Evolutionary conservation across 2,888 invertebrate species (phyloP).

Genomic region (Aquatica leii): DNA sequence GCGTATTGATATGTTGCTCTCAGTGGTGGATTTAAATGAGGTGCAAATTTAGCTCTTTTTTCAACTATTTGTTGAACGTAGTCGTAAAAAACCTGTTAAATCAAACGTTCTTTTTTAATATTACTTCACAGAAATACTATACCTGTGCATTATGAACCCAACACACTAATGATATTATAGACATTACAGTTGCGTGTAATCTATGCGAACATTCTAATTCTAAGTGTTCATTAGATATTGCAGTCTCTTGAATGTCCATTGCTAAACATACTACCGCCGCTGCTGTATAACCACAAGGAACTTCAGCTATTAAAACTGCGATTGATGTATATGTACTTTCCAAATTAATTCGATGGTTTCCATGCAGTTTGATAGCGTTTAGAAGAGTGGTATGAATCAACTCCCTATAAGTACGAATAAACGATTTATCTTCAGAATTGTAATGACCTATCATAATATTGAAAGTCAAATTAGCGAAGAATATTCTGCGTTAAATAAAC

Average conservation of each 20-base stretch:
- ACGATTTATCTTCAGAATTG: slow-evolving; percentile 62
- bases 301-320: slow-evolving; percentile 66
- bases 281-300: slow-evolving; percentile 70
- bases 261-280: slow-evolving; percentile 66
- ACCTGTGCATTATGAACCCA: slow-evolving; percentile 68
- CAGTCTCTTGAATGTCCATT: slow-evolving; percentile 69
- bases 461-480: slow-evolving; percentile 59
- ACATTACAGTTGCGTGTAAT: slow-evolving; percentile 68
- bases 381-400: slow-evolving; percentile 61
- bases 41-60: slow-evolving; percentile 67
- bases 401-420: slow-evolving; percentile 63
- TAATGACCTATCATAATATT: slow-evolving; percentile 59
- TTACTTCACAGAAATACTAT: background rate
- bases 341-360: slow-evolving; percentile 60
- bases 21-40: slow-evolving; percentile 71
- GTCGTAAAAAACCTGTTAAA: slow-evolving; percentile 61
- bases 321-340: slow-evolving; percentile 65
- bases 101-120: slow-evolving; percentile 47
- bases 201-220: slow-evolving; percentile 60
- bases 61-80: slow-evolving; percentile 68
- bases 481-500: slow-evolving; percentile 54
- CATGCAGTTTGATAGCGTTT: slow-evolving; percentile 62
- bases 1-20: slow-evolving; percentile 64
- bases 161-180: slow-evolving; percentile 69
- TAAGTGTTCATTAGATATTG: slow-evolving; percentile 58